Evolutionary conservation across 2,888 invertebrate genomes (phyloP), one percentile per base, ranked within the genome.

Genomic region (Psylliodes chrysocephalus): DNA sequence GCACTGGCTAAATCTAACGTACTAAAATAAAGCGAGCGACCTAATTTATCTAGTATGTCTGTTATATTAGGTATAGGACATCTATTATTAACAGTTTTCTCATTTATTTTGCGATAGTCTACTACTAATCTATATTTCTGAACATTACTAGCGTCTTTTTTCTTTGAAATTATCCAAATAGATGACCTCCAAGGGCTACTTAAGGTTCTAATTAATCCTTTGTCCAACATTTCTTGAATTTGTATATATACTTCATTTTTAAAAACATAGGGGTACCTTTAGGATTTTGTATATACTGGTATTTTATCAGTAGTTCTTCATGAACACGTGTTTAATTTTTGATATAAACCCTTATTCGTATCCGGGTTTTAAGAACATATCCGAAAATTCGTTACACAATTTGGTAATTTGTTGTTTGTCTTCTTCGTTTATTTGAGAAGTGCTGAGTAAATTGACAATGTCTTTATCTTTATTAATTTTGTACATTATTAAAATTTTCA

Each of bases 11-110:
- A 10, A 8, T 33, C 33, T 10, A 33, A 72, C 73, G 67, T 73
- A 1, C 71, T 62, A 54, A 72, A 76, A 59, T 74, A 74, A 33
- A 73, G n/a, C n/a, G n/a, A n/a, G n/a, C n/a, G n/a, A n/a, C n/a
- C n/a, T n/a, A n/a, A n/a, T n/a, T n/a, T n/a, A n/a, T n/a, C n/a
- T n/a, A n/a, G n/a, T n/a, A n/a, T n/a, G n/a, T n/a, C n/a, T n/a
- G n/a, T n/a, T n/a, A n/a, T n/a, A n/a, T n/a, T n/a, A n/a, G n/a
- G n/a, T n/a, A n/a, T n/a, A n/a, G n/a, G n/a, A n/a, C n/a, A n/a
- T n/a, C n/a, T n/a, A n/a, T n/a, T n/a, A n/a, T n/a, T n/a, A n/a
- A n/a, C n/a, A n/a, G n/a, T n/a, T n/a, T n/a, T n/a, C n/a, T n/a
- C n/a, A n/a, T n/a, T n/a, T n/a, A n/a, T n/a, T n/a, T n/a, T n/a